Base-by-base conservation (phyloP, 2,888 invertebrate genomes). In the Apodemia mormo region DNA sequence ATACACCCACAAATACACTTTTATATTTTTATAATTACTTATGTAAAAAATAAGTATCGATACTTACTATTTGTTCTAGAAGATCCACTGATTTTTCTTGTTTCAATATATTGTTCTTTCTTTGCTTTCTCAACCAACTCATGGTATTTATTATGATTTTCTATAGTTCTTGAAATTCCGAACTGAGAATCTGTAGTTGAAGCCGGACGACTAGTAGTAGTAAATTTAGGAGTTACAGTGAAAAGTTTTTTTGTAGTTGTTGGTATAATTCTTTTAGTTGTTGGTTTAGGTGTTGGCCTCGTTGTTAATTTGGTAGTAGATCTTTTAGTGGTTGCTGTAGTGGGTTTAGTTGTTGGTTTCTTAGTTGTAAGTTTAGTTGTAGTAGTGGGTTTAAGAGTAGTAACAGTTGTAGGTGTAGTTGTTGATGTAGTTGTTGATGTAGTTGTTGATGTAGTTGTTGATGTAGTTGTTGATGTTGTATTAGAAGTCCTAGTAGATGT, bases 341-440 rank as follows among this genome's bases (percentile, higher is more conserved):
- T 69, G 12, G 56, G 64, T 68, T 67, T 75, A n/a, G 67, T 64
- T 40, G 74, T 74, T 8, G 65, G 43, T 40, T 67, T 71, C 22
- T 22, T 30, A 29, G 68, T 73, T 30, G 75, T 76, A 1, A 76
- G 71, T 52, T 69, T 72, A 12, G 68, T 67, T 52, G 58, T 58
- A 29, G 61, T 64, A 66, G 66, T 66, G 56, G 72, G 70, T 72
- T 74, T 73, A 9, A 67, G 73, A 30, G 76, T 74, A 10, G 77
- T 74, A 68, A 75, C 80, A 10, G 73, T 70, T 67, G 69, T 77
- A 29, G 76, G 67, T 22, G 77, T 76, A 54, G 76, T 75, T 9
- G 77, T 76, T 37, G 76, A 65, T 65, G n/a, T n/a, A n/a, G n/a
- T n/a, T n/a, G n/a, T n/a, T n/a, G n/a, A n/a, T n/a, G n/a, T n/a